Evolutionary conservation across 2,113 vertebrate species (phyloP).

Genomic region (Cinclus cinclus): DNA sequence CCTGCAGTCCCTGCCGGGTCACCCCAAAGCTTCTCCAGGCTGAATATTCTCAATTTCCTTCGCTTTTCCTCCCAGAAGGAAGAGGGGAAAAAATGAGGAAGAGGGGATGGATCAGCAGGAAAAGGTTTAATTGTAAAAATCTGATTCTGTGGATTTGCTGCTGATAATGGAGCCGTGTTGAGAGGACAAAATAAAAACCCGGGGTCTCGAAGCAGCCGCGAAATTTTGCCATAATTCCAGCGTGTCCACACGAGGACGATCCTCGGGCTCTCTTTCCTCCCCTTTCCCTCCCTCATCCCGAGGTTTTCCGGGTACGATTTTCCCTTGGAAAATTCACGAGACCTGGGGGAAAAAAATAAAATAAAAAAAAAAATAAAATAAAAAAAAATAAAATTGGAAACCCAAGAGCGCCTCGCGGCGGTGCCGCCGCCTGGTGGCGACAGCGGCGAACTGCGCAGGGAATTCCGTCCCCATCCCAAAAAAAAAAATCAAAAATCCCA

Average conservation of each 20-base stretch:
- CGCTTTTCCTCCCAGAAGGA: not conserved
- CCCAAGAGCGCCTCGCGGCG: too few relatives aligned
- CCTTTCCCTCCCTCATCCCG: not conserved
- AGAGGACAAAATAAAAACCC: not conserved
- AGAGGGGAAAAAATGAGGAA: not conserved
- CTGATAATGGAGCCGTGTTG: accelerated
- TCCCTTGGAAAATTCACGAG: not conserved
- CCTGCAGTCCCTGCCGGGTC: not conserved
- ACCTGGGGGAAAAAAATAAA: accelerated
- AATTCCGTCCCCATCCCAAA: not conserved
- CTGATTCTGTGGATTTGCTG: accelerated
- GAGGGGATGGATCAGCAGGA: not conserved
- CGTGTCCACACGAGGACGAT: accelerated
- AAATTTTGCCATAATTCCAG: not conserved
- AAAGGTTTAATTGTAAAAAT: not conserved
- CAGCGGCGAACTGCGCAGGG: accelerated
- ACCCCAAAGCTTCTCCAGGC: not conserved
- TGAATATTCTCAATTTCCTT: not conserved
- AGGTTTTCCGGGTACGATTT: not conserved
- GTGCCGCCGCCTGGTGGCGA: not conserved
- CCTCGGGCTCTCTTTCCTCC: accelerated
- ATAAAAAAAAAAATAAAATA: too few relatives aligned
- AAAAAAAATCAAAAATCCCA: not conserved
- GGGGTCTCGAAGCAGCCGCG: accelerated
- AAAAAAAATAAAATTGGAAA: too few relatives aligned